phyloP scores from a whole-genome alignment of 2,888 invertebrate genomes.

The Aphrophora alni region DNA sequence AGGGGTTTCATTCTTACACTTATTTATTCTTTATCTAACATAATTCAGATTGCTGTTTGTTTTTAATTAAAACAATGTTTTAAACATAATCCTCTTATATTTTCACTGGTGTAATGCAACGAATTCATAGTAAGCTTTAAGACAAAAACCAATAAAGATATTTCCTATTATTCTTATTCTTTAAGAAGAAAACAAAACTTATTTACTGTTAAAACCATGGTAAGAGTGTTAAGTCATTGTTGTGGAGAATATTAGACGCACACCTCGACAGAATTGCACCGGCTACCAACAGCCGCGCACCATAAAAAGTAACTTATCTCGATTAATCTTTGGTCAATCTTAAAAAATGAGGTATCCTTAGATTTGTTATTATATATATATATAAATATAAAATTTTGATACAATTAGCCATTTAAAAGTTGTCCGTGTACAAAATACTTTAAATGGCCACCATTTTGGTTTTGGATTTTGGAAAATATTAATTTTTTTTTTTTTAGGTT shows the following conservation, averaged over 20 bases:
- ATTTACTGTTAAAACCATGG: not conserved
- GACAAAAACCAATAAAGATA: not conserved
- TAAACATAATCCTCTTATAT: not conserved
- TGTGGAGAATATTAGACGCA: not conserved
- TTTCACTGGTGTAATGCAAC: no score
- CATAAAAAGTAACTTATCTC: not conserved
- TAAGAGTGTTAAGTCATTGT: not conserved
- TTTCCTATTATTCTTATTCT: not conserved
- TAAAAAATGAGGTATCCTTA: not conserved
- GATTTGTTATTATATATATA: no score
- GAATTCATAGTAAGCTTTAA: not conserved
- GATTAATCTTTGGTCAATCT: not conserved
- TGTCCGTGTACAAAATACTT: not conserved
- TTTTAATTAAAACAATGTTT: not conserved
- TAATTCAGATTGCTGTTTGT: not conserved
- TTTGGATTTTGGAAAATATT: conserved; percentile 4
- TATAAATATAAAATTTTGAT: no score
- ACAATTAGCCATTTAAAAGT: not conserved
- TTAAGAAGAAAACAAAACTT: not conserved
- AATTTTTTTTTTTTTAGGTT: not conserved
- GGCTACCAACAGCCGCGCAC: not conserved
- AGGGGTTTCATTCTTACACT: no score
- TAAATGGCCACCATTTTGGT: not conserved
- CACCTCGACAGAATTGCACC: not conserved
- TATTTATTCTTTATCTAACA: no score